These are phyloP conservation scores for Anthrax anthrax DNA, from an alignment of 2,888 invertebrate species.

Conservation along the genomic window DNA sequence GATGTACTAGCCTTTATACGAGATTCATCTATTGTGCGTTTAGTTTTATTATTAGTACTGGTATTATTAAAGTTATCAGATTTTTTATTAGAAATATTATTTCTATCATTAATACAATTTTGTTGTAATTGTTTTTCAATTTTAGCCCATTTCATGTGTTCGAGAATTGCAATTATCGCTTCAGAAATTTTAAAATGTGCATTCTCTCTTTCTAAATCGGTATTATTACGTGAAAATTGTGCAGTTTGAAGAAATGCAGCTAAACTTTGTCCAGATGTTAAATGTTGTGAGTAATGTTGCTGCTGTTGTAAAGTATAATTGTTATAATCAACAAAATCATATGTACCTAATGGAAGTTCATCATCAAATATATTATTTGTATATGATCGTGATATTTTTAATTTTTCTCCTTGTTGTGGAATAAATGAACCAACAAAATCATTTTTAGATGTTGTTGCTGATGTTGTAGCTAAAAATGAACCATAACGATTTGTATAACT, in stretches of 20 bases:
- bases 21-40: background rate
- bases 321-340: background rate
- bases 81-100: background rate
- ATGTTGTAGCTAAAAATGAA: constrained; percentile 4
- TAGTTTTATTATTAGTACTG: background rate
- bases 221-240: constrained; percentile 53
- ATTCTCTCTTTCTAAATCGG: constrained; percentile 70
- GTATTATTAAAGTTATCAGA: too few species aligned
- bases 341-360: constrained; percentile 23
- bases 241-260: constrained; percentile 57
- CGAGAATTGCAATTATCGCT: constrained; percentile 69
- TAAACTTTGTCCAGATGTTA: constrained; percentile 53
- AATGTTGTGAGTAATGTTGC: constrained; percentile 26
- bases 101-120: background rate
- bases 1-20: background rate
- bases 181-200: constrained; percentile 76
- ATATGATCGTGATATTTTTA: constrained; percentile 18
- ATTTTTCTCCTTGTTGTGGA: constrained; percentile 27
- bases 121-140: background rate
- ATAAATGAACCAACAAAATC: constrained; percentile 26
- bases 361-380: constrained; percentile 26
- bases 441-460: constrained; percentile 13
- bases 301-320: constrained; percentile 15
- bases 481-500: too few species aligned
- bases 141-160: constrained; percentile 46